These are phyloP conservation scores for Seira sanloemensis DNA, from an alignment of 2,888 invertebrate species.

Conservation along the genomic window DNA sequence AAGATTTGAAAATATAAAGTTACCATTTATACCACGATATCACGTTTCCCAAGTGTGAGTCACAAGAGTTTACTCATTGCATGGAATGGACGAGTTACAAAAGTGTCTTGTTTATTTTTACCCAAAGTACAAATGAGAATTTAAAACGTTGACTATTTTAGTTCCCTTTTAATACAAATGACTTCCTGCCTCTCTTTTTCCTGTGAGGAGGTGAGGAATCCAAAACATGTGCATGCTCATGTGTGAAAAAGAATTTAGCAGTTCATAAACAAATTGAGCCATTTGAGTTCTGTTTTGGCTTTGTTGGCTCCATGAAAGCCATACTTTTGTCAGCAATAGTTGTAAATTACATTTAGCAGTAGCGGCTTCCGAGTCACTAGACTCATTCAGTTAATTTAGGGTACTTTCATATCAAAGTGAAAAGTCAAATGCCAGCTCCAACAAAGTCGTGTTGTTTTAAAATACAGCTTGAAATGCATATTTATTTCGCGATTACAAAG, in stretches of 20 bases:
- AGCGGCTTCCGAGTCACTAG: no score
- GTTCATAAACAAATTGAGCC: conserved; percentile 6
- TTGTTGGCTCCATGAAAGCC: not conserved
- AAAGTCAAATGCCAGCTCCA: no score
- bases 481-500: no score
- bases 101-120: not conserved
- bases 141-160: not conserved
- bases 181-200: not conserved
- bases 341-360: not conserved
- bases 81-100: not conserved
- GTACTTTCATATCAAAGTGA: no score
- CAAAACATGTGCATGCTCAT: conserved; percentile 14
- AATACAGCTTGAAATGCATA: no score
- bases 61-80: not conserved
- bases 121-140: not conserved
- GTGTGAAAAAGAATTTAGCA: not conserved
- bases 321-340: not conserved
- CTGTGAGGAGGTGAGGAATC: no score
- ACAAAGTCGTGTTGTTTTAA: no score
- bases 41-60: not conserved
- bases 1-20: conserved; percentile 6
- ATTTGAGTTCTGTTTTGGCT: no score
- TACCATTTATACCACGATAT: not conserved
- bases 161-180: not conserved
- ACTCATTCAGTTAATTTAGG: no score